Evolutionary conservation across 2,113 vertebrate genomes (phyloP).

Genomic region (Xiphophorus maculatus): DNA sequence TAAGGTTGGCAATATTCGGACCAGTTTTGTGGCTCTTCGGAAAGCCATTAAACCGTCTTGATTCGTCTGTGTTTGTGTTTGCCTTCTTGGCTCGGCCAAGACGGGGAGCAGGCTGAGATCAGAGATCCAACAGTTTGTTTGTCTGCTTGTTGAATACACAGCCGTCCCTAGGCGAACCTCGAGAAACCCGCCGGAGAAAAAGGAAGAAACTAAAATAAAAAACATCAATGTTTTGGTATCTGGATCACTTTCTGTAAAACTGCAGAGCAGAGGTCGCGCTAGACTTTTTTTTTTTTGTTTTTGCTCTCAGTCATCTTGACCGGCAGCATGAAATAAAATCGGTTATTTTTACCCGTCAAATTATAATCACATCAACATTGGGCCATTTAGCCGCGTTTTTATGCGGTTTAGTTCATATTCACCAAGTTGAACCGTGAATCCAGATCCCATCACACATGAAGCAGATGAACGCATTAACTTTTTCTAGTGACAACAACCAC

Average conservation of each 20-base stretch:
- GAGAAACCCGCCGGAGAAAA: neutral
- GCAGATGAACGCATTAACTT: no score
- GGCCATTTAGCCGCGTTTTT: no score
- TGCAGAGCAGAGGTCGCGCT: no score
- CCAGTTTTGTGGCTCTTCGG: constrained; percentile 22
- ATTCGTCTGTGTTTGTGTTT: constrained; percentile 17
- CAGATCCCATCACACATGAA: no score
- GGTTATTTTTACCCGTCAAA: no score
- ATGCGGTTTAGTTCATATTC: no score
- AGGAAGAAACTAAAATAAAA: neutral
- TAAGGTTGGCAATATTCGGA: constrained; percentile 39
- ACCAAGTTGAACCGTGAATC: no score
- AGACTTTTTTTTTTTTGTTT: no score
- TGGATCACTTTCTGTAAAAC: neutral
- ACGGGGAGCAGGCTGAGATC: neutral
- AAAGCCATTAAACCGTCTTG: constrained; percentile 48
- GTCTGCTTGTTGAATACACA: constrained; percentile 2
- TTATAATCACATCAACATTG: no score
- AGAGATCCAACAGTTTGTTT: neutral
- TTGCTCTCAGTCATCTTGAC: no score
- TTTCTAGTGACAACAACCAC: no score
- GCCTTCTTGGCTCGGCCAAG: constrained; percentile 4
- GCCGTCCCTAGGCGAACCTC: neutral
- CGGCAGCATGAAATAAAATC: no score
- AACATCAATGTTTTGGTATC: neutral